Base-by-base conservation (phyloP, 2,888 invertebrate genomes). In the Xestia c-nigrum region DNA sequence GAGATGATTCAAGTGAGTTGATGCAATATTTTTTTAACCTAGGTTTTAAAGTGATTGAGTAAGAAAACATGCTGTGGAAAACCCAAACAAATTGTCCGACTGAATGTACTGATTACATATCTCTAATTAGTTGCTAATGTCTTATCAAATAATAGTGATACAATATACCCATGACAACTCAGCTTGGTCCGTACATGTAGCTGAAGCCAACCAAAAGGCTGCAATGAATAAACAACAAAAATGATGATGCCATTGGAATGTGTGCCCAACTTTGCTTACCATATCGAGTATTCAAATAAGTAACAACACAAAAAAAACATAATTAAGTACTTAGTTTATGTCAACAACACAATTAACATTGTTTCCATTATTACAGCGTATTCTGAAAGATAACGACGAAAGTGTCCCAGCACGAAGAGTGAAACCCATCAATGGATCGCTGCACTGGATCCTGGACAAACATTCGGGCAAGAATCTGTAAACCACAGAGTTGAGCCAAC, bases 1-100 rank as follows among this genome's bases (percentile, higher is more conserved):
- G 98, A 98, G n/a, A 98, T 99, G 96, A 96, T 99, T 1, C 98
- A 98, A 97, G 99, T 99, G 93, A 94, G 89, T 84, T n/a, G 7
- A 24, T 46, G 14, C n/a, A 14, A 38, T 55, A 5, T 16, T 72
- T 21, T 63, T 40, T 40, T 7, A 40, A 40, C 40, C 3, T 40
- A 40, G 5, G 2, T 38, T 40, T 4, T 9, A 24, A 24, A 24
- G 14, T 31, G 31, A 9, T 31, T 31, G 19, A 10, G 19, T 3
- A 9, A 38, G 19, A 61, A 61, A 38, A 31, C 24, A 31, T 59
- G 31, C 59, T 59, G 3, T 16, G 24, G 57, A 24, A 24, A 16
- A 7, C 19, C 16, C 16, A 19, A 59, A 14, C 12, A 57, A 24
- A 59, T 31, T 59, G 12, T 5, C 1, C 1, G 21, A 57, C 24